Evolutionary conservation across 2,113 vertebrate genomes (phyloP), one percentile per base, ranked within the genome.

Genomic region (Pholis gunnellus): DNA sequence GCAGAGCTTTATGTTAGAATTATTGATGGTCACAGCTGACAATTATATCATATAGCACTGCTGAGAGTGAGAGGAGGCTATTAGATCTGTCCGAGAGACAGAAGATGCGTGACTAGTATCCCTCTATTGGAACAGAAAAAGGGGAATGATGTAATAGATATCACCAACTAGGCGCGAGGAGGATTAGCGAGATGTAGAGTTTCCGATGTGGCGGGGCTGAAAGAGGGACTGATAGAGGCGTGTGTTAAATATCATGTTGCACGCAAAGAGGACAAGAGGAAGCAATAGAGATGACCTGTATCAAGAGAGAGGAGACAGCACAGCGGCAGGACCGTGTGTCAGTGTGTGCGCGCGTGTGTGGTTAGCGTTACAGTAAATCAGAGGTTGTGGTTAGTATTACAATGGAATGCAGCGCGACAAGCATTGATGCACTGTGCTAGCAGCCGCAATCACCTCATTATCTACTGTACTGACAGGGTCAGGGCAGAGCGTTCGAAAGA

Each of bases 361-460:
- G 71, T 74, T 81, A 59, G 56, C n/a, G 59, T 81, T 83, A 81
- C 81, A 61, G 73, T 72, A 72, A 85, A 79, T 40, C 76, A 75
- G 48, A 75, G 71, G 64, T 46, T 14, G 61, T 15, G 78, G 75
- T 87, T 82, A 80, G 72, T 79, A 52, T 87, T 85, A 65, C 63
- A 70, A 56, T 5, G 22, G 67, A 78, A 56, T 46, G 75, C 50
- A 80, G 67, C 14, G 40, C 34, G 50, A 82, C 81, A 74, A 82
- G 82, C 84, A 82, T 57, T 83, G 72, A 88, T 86, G 79, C 74
- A 57, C 72, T 50, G 29, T 44, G 60, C 75, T 11, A n/a, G 75
- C 71, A 52, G 82, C 82, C 57, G 17, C 83, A 85, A 83, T 87
- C 86, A 83, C 75, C 90, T 91, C 79, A 91, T 93, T 91, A 93